Base-by-base conservation (phyloP, 2,888 invertebrate genomes). In the Punctoribates punctum region DNA sequence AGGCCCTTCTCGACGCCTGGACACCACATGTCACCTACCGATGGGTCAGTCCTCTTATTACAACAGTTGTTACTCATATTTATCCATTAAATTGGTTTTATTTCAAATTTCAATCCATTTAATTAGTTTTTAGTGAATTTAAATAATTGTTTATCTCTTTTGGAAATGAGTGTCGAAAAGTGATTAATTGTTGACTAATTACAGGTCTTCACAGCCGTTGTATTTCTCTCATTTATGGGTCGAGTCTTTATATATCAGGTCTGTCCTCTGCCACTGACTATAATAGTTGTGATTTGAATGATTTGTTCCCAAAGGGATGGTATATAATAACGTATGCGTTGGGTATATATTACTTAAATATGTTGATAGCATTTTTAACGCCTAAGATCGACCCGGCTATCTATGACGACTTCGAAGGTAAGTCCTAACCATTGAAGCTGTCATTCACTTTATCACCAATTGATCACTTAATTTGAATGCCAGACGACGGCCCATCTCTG, bases 361-460 rank as follows among this genome's bases (percentile, higher is more conserved):
- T 99, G 85, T 97, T 99, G 87, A 96, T 99, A 87, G 96, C 97
- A 86, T 99, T 99, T 88, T 89, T 99, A 81, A 96, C 99, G 83
- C 99, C 99, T 83, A 98, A 97, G 88, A 96, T 98, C 83, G 98
- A 99, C 88, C 99, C 98, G 80, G 80, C 80, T 23, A 23, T 78
- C 27, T 73, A 75, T 76, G 79, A 78, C 25, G 77, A 78, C 65
- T 76, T 75, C 73, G 78, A 79, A 67, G 81, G 82, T 81, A 78
- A 79, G 79, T 34, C 20, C 8, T 13, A 57, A 34, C 8, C 34
- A 34, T 34, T n/a, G n/a, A n/a, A n/a, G n/a, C 34, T 34, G 34
- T 34, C 34, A 34, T 34, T 34, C 34, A 5, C 8, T 34, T 34
- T 34, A 34, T 8, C 34, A 34, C 8, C 8, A 34, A 34, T 34